These are phyloP conservation scores for Etheostoma perlongum DNA, from an alignment of 2,797 vertebrate species.

Conservation along the genomic window DNA sequence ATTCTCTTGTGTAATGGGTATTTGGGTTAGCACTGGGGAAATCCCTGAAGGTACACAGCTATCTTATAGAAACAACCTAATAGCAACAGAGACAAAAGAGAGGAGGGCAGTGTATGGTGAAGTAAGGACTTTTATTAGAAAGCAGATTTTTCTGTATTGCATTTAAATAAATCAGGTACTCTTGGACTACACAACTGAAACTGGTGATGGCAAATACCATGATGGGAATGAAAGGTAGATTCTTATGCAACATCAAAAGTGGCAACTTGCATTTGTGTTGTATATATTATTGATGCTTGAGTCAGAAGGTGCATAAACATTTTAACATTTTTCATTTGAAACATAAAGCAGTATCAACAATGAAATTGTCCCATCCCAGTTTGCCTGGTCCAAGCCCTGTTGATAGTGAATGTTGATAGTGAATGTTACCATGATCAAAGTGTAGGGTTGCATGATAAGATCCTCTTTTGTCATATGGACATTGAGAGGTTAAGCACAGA, in stretches of 20 bases:
- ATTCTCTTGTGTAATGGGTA: background rate
- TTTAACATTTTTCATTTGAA: slow-evolving; percentile 72
- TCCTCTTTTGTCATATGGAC: slow-evolving; percentile 40
- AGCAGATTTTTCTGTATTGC: slow-evolving; percentile 87
- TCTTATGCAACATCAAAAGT: slow-evolving; percentile 82
- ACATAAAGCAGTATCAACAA: slow-evolving; percentile 77
- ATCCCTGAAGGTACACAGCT: background rate
- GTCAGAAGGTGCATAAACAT: slow-evolving; percentile 83
- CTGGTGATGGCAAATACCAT: slow-evolving; percentile 76
- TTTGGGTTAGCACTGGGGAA: slow-evolving; percentile 8
- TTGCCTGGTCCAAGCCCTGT: slow-evolving; percentile 71
- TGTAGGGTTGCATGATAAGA: slow-evolving; percentile 66
- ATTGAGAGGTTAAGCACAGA: slow-evolving; percentile 60
- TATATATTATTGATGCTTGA: slow-evolving; percentile 81
- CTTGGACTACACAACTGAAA: slow-evolving; percentile 81
- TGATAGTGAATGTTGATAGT: slow-evolving; percentile 51
- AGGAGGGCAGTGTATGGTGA: slow-evolving; percentile 66
- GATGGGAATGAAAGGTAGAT: slow-evolving; percentile 81
- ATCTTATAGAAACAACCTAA: background rate
- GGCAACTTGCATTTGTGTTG: slow-evolving; percentile 82
- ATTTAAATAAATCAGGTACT: slow-evolving; percentile 84
- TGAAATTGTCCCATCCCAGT: slow-evolving; percentile 72
- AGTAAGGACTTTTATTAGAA: slow-evolving; percentile 88
- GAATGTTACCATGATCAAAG: slow-evolving; percentile 64
- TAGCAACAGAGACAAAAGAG: slow-evolving; percentile 30